phyloP scores from a whole-genome alignment of 2,113 vertebrate species.

The Poeciliopsis retropinna region DNA sequence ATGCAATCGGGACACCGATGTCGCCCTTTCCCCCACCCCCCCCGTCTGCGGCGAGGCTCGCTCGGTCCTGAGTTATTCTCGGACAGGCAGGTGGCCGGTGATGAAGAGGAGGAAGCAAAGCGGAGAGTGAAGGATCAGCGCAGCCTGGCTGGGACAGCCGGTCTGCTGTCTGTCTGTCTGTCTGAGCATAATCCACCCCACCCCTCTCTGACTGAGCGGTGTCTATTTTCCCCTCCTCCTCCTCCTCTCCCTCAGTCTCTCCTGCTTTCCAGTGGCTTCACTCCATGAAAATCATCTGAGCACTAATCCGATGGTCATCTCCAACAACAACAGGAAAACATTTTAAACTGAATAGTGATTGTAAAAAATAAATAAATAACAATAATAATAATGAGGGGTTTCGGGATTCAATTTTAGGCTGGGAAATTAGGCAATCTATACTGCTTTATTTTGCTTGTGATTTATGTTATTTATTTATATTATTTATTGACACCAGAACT shows the following conservation, averaged over 20 bases:
- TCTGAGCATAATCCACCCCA: constrained; percentile 63
- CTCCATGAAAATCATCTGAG: constrained; percentile 29
- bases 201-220: constrained; percentile 12
- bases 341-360: not conserved
- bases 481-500: not conserved
- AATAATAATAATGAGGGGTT: too few relatives aligned
- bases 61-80: constrained; percentile 34
- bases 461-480: not conserved
- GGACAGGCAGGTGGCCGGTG: constrained; percentile 68
- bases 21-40: not conserved
- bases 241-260: constrained; percentile 25
- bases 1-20: too few relatives aligned
- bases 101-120: constrained; percentile 8
- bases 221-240: constrained; percentile 51
- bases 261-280: constrained; percentile 32
- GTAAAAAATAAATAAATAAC: not conserved
- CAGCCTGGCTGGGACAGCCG: constrained; percentile 72
- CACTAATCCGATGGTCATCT: constrained; percentile 14
- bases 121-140: constrained; percentile 69
- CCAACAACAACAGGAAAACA: not conserved
- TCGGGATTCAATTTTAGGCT: too few relatives aligned
- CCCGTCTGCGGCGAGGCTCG: not conserved
- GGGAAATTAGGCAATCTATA: too few relatives aligned
- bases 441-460: not conserved
- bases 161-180: constrained; percentile 73